These are phyloP conservation scores for Lasioglossum lativentre DNA, from an alignment of 2,888 invertebrate genomes.

Conservation along the genomic window DNA sequence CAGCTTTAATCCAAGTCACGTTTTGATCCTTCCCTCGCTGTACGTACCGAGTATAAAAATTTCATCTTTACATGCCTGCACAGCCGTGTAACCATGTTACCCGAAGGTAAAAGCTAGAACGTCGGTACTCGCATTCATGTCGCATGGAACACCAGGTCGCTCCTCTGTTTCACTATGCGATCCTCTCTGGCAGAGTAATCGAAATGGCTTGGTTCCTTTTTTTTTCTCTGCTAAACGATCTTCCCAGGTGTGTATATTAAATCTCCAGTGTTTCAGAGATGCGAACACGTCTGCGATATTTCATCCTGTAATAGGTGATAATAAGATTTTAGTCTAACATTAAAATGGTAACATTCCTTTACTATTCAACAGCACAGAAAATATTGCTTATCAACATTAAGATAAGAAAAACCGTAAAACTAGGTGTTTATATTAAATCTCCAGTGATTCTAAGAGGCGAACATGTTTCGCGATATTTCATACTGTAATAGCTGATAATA, in stretches of 20 bases:
- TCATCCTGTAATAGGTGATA: background rate
- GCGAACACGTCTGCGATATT: too few relatives aligned
- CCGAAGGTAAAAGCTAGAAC: conserved; percentile 11
- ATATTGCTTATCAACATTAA: too few relatives aligned
- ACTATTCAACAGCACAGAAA: too few relatives aligned
- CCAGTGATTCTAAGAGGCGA: background rate
- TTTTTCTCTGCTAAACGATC: background rate
- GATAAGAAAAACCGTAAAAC: too few relatives aligned
- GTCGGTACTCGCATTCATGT: background rate
- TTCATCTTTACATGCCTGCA: conserved; percentile 29
- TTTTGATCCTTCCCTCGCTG: conserved; percentile 25
- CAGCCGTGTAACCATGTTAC: conserved; percentile 31
- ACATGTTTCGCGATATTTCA: too few relatives aligned
- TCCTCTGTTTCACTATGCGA: background rate
- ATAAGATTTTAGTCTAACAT: too few relatives aligned
- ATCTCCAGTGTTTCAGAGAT: too few relatives aligned
- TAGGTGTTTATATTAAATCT: background rate
- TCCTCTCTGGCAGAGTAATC: background rate
- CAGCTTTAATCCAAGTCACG: conserved; percentile 50
- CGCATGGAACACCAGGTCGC: background rate
- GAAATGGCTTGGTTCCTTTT: background rate
- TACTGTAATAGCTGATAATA: background rate
- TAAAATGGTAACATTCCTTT: too few relatives aligned
- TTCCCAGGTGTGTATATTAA: too few relatives aligned
- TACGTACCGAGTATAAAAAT: conserved; percentile 36